These are phyloP conservation scores for Saguinus midas DNA, from an alignment of 2,113 vertebrate species.

Conservation along the genomic window DNA sequence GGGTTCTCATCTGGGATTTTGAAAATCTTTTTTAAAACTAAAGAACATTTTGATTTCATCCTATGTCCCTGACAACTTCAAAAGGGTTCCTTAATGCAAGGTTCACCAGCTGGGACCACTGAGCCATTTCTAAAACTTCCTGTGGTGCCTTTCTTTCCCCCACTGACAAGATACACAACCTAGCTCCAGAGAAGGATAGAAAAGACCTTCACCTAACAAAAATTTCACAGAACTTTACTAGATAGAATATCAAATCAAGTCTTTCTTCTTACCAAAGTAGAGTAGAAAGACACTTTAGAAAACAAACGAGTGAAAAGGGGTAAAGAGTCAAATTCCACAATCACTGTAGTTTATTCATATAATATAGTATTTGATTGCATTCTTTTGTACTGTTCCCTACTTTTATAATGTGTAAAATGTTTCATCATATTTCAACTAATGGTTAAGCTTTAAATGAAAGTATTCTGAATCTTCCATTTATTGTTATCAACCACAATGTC, in stretches of 20 bases:
- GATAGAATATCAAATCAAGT: not conserved
- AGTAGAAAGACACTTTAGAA: not conserved
- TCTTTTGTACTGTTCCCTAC: not conserved
- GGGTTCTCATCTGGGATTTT: not conserved
- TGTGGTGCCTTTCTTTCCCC: not conserved
- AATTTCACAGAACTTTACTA: conserved; percentile 6
- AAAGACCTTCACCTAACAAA: not conserved
- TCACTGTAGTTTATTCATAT: not conserved
- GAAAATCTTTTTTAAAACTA: not conserved
- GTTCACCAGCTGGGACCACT: not conserved
- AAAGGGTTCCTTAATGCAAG: not conserved
- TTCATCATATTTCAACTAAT: not conserved
- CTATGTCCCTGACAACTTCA: not conserved
- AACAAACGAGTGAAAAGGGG: not conserved
- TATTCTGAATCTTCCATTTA: not conserved
- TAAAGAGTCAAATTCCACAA: not conserved
- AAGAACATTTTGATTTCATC: not conserved
- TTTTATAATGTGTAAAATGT: not conserved
- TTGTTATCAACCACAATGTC: not conserved
- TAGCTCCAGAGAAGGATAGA: not conserved
- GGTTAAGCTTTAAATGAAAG: not conserved
- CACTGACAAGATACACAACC: not conserved
- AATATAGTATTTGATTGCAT: not conserved
- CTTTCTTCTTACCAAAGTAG: not conserved
- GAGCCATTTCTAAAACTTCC: not conserved